These are phyloP conservation scores for Hirtodrosophila cameraria DNA, from an alignment of 2,888 invertebrate genomes.

Conservation along the genomic window DNA sequence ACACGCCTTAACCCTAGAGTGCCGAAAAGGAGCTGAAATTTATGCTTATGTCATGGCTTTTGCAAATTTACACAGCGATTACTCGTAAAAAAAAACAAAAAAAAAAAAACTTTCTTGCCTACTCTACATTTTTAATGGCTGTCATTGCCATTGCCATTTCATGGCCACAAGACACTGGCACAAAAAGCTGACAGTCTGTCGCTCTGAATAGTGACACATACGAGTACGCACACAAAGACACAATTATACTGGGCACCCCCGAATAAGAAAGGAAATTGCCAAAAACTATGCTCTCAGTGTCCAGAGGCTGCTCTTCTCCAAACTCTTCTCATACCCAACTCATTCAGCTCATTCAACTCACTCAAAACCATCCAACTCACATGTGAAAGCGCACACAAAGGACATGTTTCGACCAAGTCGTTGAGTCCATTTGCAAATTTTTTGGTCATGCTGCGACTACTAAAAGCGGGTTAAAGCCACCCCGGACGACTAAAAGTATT, in stretches of 20 bases:
- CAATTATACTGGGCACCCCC: conserved; percentile 65
- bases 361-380: conserved; percentile 51
- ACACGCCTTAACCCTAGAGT: conserved; percentile 26
- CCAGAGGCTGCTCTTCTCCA: conserved; percentile 14
- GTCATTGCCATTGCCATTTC: conserved; percentile 54
- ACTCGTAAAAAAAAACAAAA: conserved; percentile 57
- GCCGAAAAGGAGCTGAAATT: conserved; percentile 34
- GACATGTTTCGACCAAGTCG: conserved; percentile 58
- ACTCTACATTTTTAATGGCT: conserved; percentile 75
- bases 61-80: conserved; percentile 68
- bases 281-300: conserved; percentile 44
- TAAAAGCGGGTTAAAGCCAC: conserved; percentile 73
- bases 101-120: conserved; percentile 34
- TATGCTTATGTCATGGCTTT: conserved; percentile 77
- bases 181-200: conserved; percentile 54
- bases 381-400: conserved; percentile 75
- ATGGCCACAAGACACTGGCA: conserved; percentile 50
- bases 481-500: conserved; percentile 51
- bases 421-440: conserved; percentile 76
- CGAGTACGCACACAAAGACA: conserved; percentile 41
- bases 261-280: conserved; percentile 45
- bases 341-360: conserved; percentile 42
- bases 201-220: conserved; percentile 21
- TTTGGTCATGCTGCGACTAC: conserved; percentile 51
- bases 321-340: conserved; percentile 8